phyloP scores from a whole-genome alignment of 2,113 vertebrate genomes.

The Crotalus tigris region DNA sequence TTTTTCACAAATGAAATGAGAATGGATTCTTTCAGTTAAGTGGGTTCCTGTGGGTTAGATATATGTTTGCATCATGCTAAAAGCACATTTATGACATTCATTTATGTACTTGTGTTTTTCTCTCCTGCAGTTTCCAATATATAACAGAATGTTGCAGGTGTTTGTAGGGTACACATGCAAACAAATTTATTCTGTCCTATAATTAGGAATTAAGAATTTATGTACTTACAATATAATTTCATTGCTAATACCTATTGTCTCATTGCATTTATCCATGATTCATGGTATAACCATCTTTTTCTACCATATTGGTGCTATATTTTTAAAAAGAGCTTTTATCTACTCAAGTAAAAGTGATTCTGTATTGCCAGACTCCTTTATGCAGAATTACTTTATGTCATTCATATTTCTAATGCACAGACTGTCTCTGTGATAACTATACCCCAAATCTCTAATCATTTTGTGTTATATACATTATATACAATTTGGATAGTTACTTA shows the following conservation, averaged over 20 bases:
- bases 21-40: background rate
- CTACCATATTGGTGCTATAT: accelerated
- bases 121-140: background rate
- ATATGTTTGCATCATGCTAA: background rate
- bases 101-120: background rate
- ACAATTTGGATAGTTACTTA: constrained; percentile 12
- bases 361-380: background rate
- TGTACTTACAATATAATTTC: background rate
- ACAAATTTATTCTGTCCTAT: background rate
- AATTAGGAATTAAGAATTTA: background rate
- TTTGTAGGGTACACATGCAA: background rate
- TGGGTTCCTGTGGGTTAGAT: background rate
- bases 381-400: background rate
- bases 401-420: background rate
- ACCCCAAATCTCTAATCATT: background rate
- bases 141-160: background rate
- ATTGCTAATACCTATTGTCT: background rate
- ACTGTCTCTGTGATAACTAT: background rate
- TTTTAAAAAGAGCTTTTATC: background rate
- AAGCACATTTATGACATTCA: background rate
- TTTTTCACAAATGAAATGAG: background rate
- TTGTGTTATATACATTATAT: background rate
- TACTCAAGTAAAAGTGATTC: background rate
- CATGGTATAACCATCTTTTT: background rate
- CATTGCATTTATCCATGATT: background rate